Evolutionary conservation across 2,113 vertebrate species (phyloP).

Genomic region (Ginglymostoma cirratum): DNA sequence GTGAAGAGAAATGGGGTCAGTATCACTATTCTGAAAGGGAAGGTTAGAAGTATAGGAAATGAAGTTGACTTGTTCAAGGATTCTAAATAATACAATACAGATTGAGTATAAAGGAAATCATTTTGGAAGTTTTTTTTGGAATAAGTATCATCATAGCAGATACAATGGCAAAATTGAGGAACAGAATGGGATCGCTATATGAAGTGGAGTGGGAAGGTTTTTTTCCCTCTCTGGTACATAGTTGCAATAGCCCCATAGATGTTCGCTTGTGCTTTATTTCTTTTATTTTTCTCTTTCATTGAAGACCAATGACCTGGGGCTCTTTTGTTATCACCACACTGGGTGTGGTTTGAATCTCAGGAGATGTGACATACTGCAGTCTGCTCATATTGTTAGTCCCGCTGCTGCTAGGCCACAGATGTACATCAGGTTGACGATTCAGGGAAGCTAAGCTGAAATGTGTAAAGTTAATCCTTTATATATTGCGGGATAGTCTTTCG

Average conservation of each 20-base stretch:
- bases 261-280: no score
- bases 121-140: neutral
- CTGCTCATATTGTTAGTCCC: no score
- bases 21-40: neutral
- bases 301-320: no score
- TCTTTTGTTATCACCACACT: no score
- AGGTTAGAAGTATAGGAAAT: neutral
- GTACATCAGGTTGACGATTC: no score
- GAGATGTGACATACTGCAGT: no score
- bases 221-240: neutral
- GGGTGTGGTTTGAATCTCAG: no score
- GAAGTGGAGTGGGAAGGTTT: neutral
- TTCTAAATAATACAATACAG: neutral
- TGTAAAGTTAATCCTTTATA: no score
- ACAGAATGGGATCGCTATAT: neutral
- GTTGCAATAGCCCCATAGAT: neutral
- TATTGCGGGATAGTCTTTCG: no score
- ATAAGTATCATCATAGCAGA: neutral
- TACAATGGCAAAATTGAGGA: neutral
- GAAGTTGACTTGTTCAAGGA: neutral
- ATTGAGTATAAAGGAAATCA: neutral
- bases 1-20: neutral
- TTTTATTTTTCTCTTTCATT: no score
- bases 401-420: no score
- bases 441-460: no score